Base-by-base conservation (phyloP, 2,113 vertebrate genomes). In the Anoura caudifer region DNA sequence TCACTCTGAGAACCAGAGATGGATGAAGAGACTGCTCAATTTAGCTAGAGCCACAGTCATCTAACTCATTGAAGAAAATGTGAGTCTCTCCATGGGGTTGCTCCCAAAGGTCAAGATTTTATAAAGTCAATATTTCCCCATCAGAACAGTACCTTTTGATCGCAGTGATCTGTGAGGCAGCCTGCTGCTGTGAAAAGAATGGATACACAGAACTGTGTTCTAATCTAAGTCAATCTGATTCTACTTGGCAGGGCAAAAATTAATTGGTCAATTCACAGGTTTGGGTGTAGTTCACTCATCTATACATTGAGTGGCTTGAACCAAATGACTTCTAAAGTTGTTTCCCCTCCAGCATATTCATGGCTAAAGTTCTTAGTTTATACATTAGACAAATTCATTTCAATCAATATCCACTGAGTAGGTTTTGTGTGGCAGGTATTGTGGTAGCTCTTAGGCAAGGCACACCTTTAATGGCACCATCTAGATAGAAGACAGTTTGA, bases 1-100 rank as follows among this genome's bases (percentile, higher is more conserved):
- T 96, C 84, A 94, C 87, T 59, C 52, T 15, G 45, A 91, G 83
- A 76, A 75, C 33, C 86, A 93, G 87, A 97, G 95, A 83, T 9
- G 52, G 50, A 92, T 72, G 75, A 92, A 94, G 83, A 91, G 73
- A 90, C 41, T 65, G 50, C 76, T 97, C 76, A 28, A 65, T 94
- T 87, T 91, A 93, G 76, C 93, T 80, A 93, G 17, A 91, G n/a
- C 61, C 67, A 43, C 43, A 77, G 77, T 52, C 61, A 76, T 84
- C 81, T 75, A 92, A 93, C 76, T 86, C 17, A 43, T 11, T 76
- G 82, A 94, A 90, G 45, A n/a, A 94, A 87, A 77, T 15, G 9
- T 28, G 36, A 81, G 15, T 93, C 73, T 91, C 47, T 92, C 36
- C 20, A n/a, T 50, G 36, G 67, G 73, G 85, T 92, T 47, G 8